Evolutionary conservation across 2,113 vertebrate genomes (phyloP).

Genomic region (Peromyscus leucopus): DNA sequence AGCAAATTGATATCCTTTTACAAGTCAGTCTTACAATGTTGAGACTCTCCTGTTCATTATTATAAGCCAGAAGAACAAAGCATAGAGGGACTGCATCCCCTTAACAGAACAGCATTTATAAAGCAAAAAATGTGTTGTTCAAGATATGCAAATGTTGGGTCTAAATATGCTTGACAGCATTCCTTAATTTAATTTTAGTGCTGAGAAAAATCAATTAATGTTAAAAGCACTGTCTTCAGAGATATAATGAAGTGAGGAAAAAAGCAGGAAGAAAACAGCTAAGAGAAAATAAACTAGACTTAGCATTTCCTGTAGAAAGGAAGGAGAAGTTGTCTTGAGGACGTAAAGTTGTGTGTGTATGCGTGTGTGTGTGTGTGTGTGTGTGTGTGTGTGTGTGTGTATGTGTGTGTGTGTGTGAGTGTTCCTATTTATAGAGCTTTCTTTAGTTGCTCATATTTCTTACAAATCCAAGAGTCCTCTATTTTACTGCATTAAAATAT

Average conservation of each 20-base stretch:
- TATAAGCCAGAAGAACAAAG: constrained; percentile 58
- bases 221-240: constrained; percentile 71
- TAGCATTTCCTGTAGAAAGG: constrained; percentile 62
- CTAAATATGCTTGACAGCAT: constrained; percentile 58
- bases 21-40: not conserved
- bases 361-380: not conserved
- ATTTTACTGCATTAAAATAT: constrained; percentile 56
- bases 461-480: constrained; percentile 28
- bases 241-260: constrained; percentile 49
- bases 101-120: constrained; percentile 67
- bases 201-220: constrained; percentile 74
- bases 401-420: too few relatives aligned
- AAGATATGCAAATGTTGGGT: constrained; percentile 75
- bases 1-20: constrained; percentile 37
- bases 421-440: not conserved
- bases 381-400: not conserved
- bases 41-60: constrained; percentile 36
- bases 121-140: constrained; percentile 79
- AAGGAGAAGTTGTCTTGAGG: constrained; percentile 61
- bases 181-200: constrained; percentile 79
- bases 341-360: not conserved
- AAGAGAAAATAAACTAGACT: constrained; percentile 69
- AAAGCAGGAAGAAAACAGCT: not conserved
- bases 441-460: constrained; percentile 44
- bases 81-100: not conserved